A percentile compares a stretch with the other conserved stretches of the same genome.
Conservation (phyloP, 2,888 invertebrate species). For the Nasonia oneida region DNA sequence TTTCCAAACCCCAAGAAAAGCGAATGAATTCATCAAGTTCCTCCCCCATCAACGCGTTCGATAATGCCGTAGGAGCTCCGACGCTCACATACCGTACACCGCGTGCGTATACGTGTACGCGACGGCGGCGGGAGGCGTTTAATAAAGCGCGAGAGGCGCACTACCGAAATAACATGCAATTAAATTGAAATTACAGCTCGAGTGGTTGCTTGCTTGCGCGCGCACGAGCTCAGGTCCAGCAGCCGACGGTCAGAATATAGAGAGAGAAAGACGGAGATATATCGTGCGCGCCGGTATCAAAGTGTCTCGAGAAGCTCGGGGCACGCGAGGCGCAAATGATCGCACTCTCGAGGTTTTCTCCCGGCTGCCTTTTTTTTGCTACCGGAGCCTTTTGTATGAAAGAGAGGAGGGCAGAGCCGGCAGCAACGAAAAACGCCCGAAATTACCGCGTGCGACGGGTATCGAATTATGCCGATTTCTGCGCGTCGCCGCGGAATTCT, state of each 20-base stretch:
- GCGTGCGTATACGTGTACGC: not conserved
- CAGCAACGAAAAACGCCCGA: constrained; percentile 44
- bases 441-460: constrained; percentile 37
- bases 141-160: constrained; percentile 69
- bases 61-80: constrained; percentile 13
- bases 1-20: not conserved
- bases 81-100: not conserved
- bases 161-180: constrained; percentile 73
- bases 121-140: constrained; percentile 69
- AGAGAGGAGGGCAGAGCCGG: not conserved
- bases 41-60: not conserved
- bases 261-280: constrained; percentile 26
- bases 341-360: constrained; percentile 47
- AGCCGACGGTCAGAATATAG: not conserved
- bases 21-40: constrained; percentile 43
- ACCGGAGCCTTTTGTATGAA: not conserved
- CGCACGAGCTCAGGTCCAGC: constrained; percentile 39
- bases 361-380: not conserved
- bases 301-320: constrained; percentile 43
- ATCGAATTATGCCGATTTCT: constrained; percentile 51
- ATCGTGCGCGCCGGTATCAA: constrained; percentile 33
- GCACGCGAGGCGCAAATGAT: constrained; percentile 64
- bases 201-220: constrained; percentile 61
- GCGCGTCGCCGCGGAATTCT: constrained; percentile 48
- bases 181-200: constrained; percentile 73